Evolutionary conservation across 1,140 invertebrate genomes (phyloP).

Genomic region (Papilio polytes): DNA sequence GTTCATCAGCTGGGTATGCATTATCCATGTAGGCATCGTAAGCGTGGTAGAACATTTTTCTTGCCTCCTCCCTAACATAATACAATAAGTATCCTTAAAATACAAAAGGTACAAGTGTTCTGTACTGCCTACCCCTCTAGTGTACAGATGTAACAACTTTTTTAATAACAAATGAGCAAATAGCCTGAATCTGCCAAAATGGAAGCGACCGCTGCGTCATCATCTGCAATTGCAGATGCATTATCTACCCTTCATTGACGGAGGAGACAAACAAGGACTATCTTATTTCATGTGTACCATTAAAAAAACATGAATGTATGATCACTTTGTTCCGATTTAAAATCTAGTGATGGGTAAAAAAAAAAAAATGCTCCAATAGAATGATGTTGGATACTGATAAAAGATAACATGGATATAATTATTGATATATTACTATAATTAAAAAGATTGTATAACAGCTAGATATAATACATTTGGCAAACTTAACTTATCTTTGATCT

Average conservation of each 20-base stretch:
- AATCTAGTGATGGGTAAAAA: background rate
- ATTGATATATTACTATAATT: background rate
- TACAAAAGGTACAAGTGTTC: no score
- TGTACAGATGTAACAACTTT: no score
- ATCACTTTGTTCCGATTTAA: background rate
- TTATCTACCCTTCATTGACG: no score
- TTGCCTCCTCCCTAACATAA: conserved; percentile 89
- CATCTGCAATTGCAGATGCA: no score
- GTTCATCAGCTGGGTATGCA: conserved; percentile 98
- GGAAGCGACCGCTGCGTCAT: no score
- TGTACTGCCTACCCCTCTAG: no score
- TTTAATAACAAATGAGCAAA: no score
- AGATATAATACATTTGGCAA: conserved; percentile 32
- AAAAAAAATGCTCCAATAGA: background rate
- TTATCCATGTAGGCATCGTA: conserved; percentile 98
- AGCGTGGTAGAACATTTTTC: conserved; percentile 99
- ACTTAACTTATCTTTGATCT: conserved; percentile 5
- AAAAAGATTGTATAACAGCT: background rate
- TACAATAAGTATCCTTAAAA: no score
- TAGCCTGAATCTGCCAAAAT: no score
- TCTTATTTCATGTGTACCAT: no score
- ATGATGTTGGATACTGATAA: background rate
- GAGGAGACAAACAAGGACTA: no score
- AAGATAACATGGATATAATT: background rate
- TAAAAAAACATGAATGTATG: background rate